Evolutionary conservation across 1,140 invertebrate genomes (phyloP), one percentile per base, ranked within the genome.

Genomic region (Bombyx mandarina): DNA sequence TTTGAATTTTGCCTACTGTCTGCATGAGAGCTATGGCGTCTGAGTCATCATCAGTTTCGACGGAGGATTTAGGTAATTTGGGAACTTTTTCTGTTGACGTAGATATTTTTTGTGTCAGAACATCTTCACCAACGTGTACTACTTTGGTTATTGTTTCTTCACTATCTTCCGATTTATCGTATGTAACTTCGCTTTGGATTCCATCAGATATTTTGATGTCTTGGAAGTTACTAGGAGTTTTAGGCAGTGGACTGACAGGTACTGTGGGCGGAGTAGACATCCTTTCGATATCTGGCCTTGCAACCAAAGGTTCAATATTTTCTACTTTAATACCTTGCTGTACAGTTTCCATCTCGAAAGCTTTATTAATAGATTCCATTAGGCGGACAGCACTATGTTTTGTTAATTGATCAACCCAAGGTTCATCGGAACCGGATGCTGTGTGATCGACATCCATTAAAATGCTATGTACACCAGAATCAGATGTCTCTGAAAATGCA

Each of bases 191-290:
- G 60, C 82, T 85, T 73, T 86, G 83, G n/a, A 86, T 71, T 46
- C 76, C 80, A 56, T 86, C 83, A 56, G 69, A 70, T 7, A 77
- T 50, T 73, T 85, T 86, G 6, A 85, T 55, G 60, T 87, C 84
- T 66, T 82, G 81, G 45, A 81, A 80, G 55, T 64, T 68, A 63
- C 73, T 72, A 2, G 77, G 73, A 35, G 72, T 74, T 64, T 84
- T 87, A n/a, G 84, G 84, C 55, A 89, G 77, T 7, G 89, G 89
- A 73, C 89, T 90, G 6, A 89, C 89, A 48, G 89, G 89, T n/a
- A 88, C 89, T 45, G 89, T 90, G 45, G 89, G 89, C 59, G 89
- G 89, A 26, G 89, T 90, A 26, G 86, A 86, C 42, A 83, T 81
- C 60, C 89, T 79, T 43, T 85, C 79, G 48, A 67, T 59, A 45